Evolutionary conservation across 2,113 vertebrate species (phyloP), one percentile per base, ranked within the genome.

Genomic region (Leptodactylus fuscus): DNA sequence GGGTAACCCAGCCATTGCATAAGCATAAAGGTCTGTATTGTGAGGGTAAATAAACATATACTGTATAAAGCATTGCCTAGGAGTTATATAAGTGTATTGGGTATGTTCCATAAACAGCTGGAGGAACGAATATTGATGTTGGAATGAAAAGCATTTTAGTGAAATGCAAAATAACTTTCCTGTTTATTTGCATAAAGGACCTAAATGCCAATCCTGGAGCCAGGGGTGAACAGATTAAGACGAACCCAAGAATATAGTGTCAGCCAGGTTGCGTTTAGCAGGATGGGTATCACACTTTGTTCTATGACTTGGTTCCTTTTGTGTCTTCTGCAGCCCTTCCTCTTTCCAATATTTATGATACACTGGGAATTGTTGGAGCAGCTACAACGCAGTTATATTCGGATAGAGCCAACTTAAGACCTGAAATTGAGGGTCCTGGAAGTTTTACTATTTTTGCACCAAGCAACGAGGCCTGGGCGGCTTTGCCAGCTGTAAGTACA

Each of bases 361-460:
- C 98, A 4, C 91, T 99, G 92, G 96, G 96, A 0, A 87, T 94
- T 1, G 96, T 98, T 0, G 97, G 97, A 0, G 96, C 98, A 2
- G 89, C 95, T 83, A 98, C 96, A 87, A 98, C 98, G 0, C 96
- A 98, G 92, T 95, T 97, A 89, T 99, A 99, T 91, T 95, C 97
- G 0, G 96, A 98, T 46, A 95, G 97, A 67, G 96, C 96, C 15
- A 93, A 95, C 46, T 93, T 99, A 62, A 94, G 90, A 90, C 93
- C 94, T 0, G 97, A 98, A 90, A 95, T 99, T 0, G 97, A 98
- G 87, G 97, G 97, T 2, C 98, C 97, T 0, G 98, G 98, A 76
- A 98, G 96, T 87, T 98, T 96, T 87, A 99, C 98, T 10, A 98
- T 99, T 91, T 99, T 99, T 5, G 96, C 98, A 80, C 98, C 98